These are phyloP conservation scores for Spatulosminthurus flaviceps DNA, from an alignment of 2,888 invertebrate species.

Conservation along the genomic window DNA sequence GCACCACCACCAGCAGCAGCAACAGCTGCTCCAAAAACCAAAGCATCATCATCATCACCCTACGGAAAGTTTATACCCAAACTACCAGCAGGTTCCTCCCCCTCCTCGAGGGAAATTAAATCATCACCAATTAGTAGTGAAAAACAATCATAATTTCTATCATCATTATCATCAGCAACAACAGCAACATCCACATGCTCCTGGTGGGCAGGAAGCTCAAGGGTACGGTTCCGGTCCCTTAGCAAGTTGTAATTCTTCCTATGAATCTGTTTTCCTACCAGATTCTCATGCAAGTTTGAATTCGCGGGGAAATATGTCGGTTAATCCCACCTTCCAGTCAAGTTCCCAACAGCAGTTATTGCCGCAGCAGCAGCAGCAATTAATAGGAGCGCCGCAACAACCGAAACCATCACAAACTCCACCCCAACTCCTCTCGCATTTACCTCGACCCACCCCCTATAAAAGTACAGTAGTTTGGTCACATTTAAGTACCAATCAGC, in stretches of 20 bases:
- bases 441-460: slow-evolving; percentile 64
- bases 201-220: slow-evolving; percentile 43
- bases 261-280: slow-evolving; percentile 54
- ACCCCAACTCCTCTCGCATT: slow-evolving; percentile 62
- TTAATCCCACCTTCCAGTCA: slow-evolving; percentile 21
- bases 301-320: slow-evolving; percentile 43
- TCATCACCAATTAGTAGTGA: slow-evolving; percentile 1
- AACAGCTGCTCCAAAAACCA: neutral
- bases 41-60: neutral
- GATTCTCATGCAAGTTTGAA: slow-evolving; percentile 28
- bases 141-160: slow-evolving; percentile 32
- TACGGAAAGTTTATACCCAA: neutral
- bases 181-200: slow-evolving; percentile 36
- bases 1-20: neutral
- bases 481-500: slow-evolving; percentile 64
- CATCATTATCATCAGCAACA: slow-evolving; percentile 36
- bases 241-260: slow-evolving; percentile 49
- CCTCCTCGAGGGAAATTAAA: neutral
- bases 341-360: slow-evolving; percentile 20
- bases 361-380: neutral
- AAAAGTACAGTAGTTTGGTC: slow-evolving; percentile 60
- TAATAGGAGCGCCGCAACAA: neutral
- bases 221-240: neutral
- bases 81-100: slow-evolving; percentile 28
- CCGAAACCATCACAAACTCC: slow-evolving; percentile 40